phyloP scores from a whole-genome alignment of 2,113 vertebrate species.

The Tautogolabrus adspersus region DNA sequence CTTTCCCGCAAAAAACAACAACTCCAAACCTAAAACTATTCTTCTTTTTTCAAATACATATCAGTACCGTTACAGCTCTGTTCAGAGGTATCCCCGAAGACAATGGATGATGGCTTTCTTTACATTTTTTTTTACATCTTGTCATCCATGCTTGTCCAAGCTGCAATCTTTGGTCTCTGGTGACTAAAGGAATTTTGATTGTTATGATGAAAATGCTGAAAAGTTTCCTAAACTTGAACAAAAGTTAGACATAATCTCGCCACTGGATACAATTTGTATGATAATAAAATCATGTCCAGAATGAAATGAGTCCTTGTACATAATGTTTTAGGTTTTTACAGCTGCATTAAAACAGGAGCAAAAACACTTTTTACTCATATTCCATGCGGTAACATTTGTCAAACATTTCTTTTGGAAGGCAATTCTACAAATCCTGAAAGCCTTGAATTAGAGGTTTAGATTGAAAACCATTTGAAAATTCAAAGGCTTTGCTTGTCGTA shows the following conservation, averaged over 20 bases:
- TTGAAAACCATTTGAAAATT: slow-evolving; percentile 10
- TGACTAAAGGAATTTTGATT: no score
- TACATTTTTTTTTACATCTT: not conserved
- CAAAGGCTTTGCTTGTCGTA: slow-evolving; percentile 7
- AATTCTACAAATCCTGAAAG: not conserved
- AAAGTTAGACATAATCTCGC: no score
- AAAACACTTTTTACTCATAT: not conserved
- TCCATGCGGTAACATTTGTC: no score
- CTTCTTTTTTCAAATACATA: slow-evolving; percentile 23
- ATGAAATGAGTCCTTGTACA: not conserved
- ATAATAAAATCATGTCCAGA: not conserved
- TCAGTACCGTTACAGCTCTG: slow-evolving; percentile 5
- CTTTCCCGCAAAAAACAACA: not conserved
- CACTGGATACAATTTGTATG: no score
- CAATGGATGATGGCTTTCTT: not conserved
- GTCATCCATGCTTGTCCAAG: slow-evolving; percentile 9
- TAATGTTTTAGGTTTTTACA: not conserved
- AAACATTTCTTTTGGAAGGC: not conserved
- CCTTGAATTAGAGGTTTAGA: not conserved
- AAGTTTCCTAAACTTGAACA: no score
- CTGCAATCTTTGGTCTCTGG: no score
- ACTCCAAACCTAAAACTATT: not conserved
- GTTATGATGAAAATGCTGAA: no score
- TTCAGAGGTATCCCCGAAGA: slow-evolving; percentile 7
- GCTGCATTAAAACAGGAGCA: not conserved